Evolutionary conservation across 2,113 vertebrate genomes (phyloP), one percentile per base, ranked within the genome.

Genomic region (Trinectes maculatus): DNA sequence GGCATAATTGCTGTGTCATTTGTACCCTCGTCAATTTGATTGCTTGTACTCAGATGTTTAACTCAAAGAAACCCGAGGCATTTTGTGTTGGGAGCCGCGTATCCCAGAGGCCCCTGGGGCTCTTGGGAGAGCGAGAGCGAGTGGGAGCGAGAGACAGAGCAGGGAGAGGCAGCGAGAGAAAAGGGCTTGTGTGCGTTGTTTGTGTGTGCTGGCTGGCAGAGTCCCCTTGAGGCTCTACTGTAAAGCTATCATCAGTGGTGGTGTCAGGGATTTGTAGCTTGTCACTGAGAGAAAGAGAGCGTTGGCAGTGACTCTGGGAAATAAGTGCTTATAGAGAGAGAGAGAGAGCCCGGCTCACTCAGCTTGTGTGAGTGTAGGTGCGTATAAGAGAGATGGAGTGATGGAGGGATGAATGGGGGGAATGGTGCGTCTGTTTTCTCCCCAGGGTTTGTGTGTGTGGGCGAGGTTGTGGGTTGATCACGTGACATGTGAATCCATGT

Each of bases 191-290:
- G 53, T 71, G 77, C 54, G 80, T 85, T 88, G 83, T 80, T 85
- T 91, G 78, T 84, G 79, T 83, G 85, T 61, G 85, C 85, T 78
- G 75, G 83, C 84, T 90, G 91, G 79, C 80, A 89, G 75, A 86
- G 85, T 85, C 77, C 90, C 85, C 85, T 87, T 85, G 79, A 91
- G 89, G 84, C 85, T 90, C 73, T 71, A 84, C 83, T 91, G 87
- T 88, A 91, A 92, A 91, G 88, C 91, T 90, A 89, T 89, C 90
- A 92, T 93, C 89, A 90, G 89, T 89, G 88, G 85, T 86, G 82
- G 86, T 90, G 91, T 92, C 89, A 88, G 83, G 85, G 90, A 93
- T 92, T 92, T 93, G 92, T 92, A 91, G 87, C 89, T 90, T 92
- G 92, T 92, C 91, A 90, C 87, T 74, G 83, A 79, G 70, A 75